Conservation (phyloP, 2,113 vertebrate genomes). For the Chaenocephalus aceratus region DNA sequence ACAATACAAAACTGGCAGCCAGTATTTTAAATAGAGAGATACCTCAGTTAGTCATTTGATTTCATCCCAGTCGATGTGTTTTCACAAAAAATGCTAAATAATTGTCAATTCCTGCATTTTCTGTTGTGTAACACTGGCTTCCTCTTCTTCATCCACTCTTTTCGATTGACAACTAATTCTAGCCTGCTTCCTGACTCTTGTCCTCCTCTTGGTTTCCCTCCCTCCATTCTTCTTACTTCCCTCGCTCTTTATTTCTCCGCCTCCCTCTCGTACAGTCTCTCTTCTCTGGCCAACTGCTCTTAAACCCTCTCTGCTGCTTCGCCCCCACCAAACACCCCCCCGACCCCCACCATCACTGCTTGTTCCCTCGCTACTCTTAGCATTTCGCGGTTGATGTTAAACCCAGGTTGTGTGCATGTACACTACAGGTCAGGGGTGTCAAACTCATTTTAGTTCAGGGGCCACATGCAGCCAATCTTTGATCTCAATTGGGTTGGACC, state of each 20-base stretch:
- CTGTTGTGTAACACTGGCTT: neutral
- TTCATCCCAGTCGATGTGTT: neutral
- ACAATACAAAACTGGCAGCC: neutral
- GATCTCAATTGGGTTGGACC: no score
- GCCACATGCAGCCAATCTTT: no score
- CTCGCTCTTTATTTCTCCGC: neutral
- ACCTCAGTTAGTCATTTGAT: neutral
- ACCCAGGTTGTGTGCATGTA: neutral
- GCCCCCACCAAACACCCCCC: slow-evolving; percentile 38
- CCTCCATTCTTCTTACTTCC: slow-evolving; percentile 20
- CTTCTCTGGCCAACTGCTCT: slow-evolving; percentile 84
- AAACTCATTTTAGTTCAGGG: no score
- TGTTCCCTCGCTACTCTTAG: neutral
- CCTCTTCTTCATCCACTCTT: slow-evolving; percentile 6
- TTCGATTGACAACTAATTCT: slow-evolving; percentile 2
- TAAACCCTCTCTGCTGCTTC: slow-evolving; percentile 60
- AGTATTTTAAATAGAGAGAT: neutral
- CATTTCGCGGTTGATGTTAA: neutral
- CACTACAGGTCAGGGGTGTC: neutral
- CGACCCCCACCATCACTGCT: neutral
- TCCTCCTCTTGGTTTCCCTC: slow-evolving; percentile 5
- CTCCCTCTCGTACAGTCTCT: slow-evolving; percentile 62
- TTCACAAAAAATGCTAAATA: neutral
- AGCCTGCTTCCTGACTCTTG: neutral
- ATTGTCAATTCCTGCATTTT: neutral